Evolutionary conservation across 2,888 invertebrate genomes (phyloP), one percentile per base, ranked within the genome.

Genomic region (Caenorhabditis zanzibari): DNA sequence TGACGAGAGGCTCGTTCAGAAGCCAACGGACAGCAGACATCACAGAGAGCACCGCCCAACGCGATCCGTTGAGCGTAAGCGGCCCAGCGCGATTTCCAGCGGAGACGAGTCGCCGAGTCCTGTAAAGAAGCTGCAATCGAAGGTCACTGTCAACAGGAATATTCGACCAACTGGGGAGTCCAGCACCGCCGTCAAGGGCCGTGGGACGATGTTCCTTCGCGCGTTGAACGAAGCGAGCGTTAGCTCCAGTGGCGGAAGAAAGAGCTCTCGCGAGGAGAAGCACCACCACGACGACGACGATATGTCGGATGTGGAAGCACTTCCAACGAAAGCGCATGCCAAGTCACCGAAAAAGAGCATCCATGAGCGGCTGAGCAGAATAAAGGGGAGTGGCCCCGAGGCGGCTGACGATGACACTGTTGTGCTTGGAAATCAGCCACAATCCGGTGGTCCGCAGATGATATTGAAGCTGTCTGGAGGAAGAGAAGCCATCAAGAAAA

Each of bases 201-300:
- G 84, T 12, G 76, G 84, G 1, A 68, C 83, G 1, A 86, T 87
- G 87, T 87, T 88, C 81, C 79, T 88, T 12, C 73, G 68, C 35
- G 88, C 88, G 6, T 64, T 88, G 81, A 85, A 84, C 63, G 88
- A 85, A 19, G 88, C 88, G 0, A 86, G 86, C 69, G 85, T 77
- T 32, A 88, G 88, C 64, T 82, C 80, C 28, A 75, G 75, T 16
- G 44, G 73, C 16, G 44, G 76, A 7, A 54, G 52, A n/a, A 47
- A 6, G 12, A 12, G 4, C 12, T 32, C 38, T 26, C 49, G n/a
- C n/a, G n/a, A n/a, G n/a, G n/a, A 22, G 9, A 6, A 49, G n/a
- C 49, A 49, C 38, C 2, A 38, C 6, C 9, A 38, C 14, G 54
- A 54, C 7, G 76, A 82, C 12, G 82, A 82, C 16, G 83, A 75